These are phyloP conservation scores for Condylostylus longicornis DNA, from an alignment of 1,140 invertebrate species.

Conservation along the genomic window DNA sequence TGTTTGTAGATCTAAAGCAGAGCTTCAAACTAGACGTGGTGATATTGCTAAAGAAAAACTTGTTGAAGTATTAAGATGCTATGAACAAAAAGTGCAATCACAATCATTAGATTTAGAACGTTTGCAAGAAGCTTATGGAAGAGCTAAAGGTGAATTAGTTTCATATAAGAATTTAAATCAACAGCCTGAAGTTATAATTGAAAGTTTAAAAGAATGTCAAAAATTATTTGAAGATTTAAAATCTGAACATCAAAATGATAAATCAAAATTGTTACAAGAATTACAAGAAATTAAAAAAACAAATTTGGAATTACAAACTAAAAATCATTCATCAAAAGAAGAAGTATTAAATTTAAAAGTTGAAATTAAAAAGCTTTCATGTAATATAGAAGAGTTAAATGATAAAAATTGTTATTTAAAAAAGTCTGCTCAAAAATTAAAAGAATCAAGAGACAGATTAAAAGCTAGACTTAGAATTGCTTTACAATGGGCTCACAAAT, in stretches of 20 bases:
- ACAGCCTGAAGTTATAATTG: conserved; percentile 36
- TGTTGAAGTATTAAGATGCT: conserved; percentile 40
- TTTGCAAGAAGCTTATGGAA: conserved; percentile 38
- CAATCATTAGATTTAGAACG: conserved; percentile 42
- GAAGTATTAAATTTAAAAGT: conserved; percentile 27
- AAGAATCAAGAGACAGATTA: conserved; percentile 20
- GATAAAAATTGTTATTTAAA: conserved; percentile 9
- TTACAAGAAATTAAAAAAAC: conserved; percentile 26
- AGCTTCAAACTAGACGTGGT: conserved; percentile 31
- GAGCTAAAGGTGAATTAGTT: conserved; percentile 38
- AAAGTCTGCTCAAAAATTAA: conserved; percentile 19
- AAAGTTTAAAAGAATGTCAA: conserved; percentile 46
- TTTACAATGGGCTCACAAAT: conserved; percentile 26
- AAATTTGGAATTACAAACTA: conserved; percentile 12
- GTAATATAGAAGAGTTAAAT: conserved; percentile 3
- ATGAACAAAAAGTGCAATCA: conserved; percentile 43
- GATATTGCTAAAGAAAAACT: conserved; percentile 41
- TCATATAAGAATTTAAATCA: conserved; percentile 39
- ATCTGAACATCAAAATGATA: conserved; percentile 41
- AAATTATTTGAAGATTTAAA: conserved; percentile 46
- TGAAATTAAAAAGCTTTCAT: conserved; percentile 11
- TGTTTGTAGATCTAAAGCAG: conserved; percentile 24
- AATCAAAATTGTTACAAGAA: conserved; percentile 31
- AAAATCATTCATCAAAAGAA: conserved; percentile 28
- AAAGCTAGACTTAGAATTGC: conserved; percentile 25